phyloP scores from a whole-genome alignment of 1,140 invertebrate species.

The Lordiphosa clarofinis region DNA sequence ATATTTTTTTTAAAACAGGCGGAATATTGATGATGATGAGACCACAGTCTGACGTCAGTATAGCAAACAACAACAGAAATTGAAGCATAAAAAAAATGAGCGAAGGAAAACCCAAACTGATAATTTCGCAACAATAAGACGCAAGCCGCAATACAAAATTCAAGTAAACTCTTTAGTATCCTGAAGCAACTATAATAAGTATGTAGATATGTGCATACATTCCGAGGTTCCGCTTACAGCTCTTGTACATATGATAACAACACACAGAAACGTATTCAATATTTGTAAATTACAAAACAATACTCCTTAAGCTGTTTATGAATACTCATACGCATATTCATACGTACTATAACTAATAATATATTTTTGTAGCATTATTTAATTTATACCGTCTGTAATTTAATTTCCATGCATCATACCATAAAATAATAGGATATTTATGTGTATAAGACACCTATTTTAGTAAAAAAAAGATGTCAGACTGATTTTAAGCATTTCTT shows the following conservation, averaged over 20 bases:
- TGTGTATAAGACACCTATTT: too few relatives aligned
- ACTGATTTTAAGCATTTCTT: too few relatives aligned
- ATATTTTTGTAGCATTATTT: too few relatives aligned
- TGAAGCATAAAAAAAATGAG: constrained; percentile 10
- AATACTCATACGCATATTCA: too few relatives aligned
- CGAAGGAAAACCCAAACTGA: constrained; percentile 34
- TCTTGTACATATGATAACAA: constrained; percentile 26
- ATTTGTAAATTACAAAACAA: too few relatives aligned
- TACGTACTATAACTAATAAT: too few relatives aligned
- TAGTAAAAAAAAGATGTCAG: too few relatives aligned
- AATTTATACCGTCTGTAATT: too few relatives aligned
- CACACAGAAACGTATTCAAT: background rate
- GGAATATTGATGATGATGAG: constrained; percentile 80
- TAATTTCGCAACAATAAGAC: constrained; percentile 61
- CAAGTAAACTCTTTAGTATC: constrained; percentile 34
- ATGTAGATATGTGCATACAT: constrained; percentile 7
- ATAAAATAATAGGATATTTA: too few relatives aligned
- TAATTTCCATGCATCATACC: too few relatives aligned
- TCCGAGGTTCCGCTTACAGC: constrained; percentile 15
- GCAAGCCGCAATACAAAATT: constrained; percentile 60
- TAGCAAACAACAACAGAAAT: constrained; percentile 26
- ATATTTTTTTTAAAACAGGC: constrained; percentile 54
- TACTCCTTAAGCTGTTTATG: too few relatives aligned
- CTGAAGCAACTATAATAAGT: background rate
- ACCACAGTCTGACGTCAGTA: constrained; percentile 75